A percentile compares a stretch with the other conserved stretches of the same genome.
Conservation (phyloP, 2,797 vertebrate species). For the Micrastur ruficollis region DNA sequence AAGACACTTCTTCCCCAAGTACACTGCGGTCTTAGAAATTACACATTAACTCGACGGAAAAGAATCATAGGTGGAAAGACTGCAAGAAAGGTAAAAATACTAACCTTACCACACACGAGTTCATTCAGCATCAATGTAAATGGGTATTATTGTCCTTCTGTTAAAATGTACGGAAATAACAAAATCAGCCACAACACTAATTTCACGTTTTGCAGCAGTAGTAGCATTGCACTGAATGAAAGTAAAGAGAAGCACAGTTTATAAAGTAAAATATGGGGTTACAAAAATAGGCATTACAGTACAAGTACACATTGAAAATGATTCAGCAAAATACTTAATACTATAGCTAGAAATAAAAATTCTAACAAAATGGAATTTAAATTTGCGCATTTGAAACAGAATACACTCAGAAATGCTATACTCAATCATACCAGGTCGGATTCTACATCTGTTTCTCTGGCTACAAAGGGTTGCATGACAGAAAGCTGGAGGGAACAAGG, state of each 20-base stretch:
- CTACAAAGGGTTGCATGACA: background rate
- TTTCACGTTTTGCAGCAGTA: background rate
- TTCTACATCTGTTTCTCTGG: background rate
- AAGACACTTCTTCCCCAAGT: constrained; percentile 62
- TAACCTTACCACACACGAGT: background rate
- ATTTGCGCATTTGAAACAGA: background rate
- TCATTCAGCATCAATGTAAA: background rate
- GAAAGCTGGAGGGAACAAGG: background rate
- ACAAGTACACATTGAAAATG: background rate
- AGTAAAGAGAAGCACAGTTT: background rate
- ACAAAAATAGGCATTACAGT: background rate
- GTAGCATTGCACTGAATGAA: background rate
- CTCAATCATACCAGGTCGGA: background rate
- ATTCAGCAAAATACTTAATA: background rate
- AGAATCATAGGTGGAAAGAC: constrained; percentile 72
- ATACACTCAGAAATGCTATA: background rate
- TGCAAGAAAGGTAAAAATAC: constrained; percentile 69
- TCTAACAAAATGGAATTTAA: background rate
- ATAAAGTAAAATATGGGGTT: background rate
- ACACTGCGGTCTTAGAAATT: constrained; percentile 80
- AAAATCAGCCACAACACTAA: background rate
- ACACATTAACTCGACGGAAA: background rate
- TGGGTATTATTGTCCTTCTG: background rate
- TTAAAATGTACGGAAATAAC: background rate
- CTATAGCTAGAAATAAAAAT: background rate